A percentile compares a stretch with the other conserved stretches of the same genome.
Evolutionary conservation across 2,113 vertebrate genomes (phyloP).

Genomic region (Rhadina sibilatrix): DNA sequence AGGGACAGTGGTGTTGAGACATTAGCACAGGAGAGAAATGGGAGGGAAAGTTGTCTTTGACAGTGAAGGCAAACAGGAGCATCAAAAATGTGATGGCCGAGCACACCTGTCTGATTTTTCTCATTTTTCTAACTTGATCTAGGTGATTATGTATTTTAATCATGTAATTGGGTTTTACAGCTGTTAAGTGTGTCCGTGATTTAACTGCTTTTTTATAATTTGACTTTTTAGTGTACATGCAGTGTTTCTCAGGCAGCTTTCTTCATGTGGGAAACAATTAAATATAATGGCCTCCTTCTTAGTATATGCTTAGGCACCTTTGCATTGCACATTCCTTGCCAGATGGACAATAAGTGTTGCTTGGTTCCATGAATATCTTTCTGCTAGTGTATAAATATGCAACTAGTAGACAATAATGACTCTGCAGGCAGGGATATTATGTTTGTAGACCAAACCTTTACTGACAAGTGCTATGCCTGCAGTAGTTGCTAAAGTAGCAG

Average conservation of each 20-base stretch:
- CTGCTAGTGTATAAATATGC: neutral
- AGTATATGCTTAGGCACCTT: neutral
- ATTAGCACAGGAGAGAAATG: neutral
- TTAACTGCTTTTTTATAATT: neutral
- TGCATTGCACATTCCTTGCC: neutral
- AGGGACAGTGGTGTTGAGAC: accelerated
- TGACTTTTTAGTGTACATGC: neutral
- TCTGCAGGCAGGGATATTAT: neutral
- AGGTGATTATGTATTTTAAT: neutral
- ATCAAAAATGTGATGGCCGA: neutral
- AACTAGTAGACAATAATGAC: neutral
- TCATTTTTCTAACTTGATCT: neutral
- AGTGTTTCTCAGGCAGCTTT: neutral
- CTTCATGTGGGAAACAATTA: neutral
- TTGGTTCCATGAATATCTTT: neutral
- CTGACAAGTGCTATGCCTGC: neutral
- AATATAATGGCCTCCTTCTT: neutral
- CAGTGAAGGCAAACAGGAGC: neutral
- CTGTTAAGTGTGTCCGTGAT: neutral
- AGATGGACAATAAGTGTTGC: neutral
- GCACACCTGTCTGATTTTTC: neutral
- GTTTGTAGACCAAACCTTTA: neutral
- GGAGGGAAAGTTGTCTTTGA: neutral
- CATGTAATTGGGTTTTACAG: neutral
- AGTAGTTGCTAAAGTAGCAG: neutral